Evolutionary conservation across 1,140 invertebrate genomes (phyloP), one percentile per base, ranked within the genome.

Genomic region (Drosophila subpulchrella): DNA sequence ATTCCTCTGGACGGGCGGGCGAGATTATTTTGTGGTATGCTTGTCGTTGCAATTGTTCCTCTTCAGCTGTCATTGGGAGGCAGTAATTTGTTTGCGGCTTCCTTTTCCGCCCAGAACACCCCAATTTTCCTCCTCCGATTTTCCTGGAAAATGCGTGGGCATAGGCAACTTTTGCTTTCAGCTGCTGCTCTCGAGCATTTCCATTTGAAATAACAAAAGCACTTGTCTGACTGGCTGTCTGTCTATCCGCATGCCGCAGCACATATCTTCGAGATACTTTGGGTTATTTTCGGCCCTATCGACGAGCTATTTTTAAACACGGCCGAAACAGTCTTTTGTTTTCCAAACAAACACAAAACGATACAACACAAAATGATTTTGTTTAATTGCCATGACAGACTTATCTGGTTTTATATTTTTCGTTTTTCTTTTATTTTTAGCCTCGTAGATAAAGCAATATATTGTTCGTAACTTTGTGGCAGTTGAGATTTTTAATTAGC

Each of bases 401-500:
- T 84, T 84, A 81, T 83, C 81, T 71, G 46, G 63, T 70, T 57
- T 70, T 71, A 70, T 71, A 57, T 71, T 71, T 57, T 66, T 15
- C 53, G 15, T 56, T 48, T 48, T 36, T 30, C 50, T 30, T 51
- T 48, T 36, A 60, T 62, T 47, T 41, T 51, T 15, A 39, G 41
- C 48, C 41, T 20, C 34, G 32, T 62, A 70, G 78, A 86, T 88
- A 78, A 78, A 79, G 54, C 17, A 32, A 41, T 3, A 34, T 6
- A 10, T 34, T 24, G 55, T 66, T 68, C 50, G 41, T 27, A 62
- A 78, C 63, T 86, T 86, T 70, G 50, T 86, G 78, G 36, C 82
- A 78, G 67, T 84, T 89, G 67, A 68, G 67, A 54, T 76, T 81
- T 88, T 88, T 89, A 89, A 88, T 88, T 88, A 84, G 84, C 73